Conservation (phyloP, 2,113 vertebrate genomes). For the Lipophrys pholis region DNA sequence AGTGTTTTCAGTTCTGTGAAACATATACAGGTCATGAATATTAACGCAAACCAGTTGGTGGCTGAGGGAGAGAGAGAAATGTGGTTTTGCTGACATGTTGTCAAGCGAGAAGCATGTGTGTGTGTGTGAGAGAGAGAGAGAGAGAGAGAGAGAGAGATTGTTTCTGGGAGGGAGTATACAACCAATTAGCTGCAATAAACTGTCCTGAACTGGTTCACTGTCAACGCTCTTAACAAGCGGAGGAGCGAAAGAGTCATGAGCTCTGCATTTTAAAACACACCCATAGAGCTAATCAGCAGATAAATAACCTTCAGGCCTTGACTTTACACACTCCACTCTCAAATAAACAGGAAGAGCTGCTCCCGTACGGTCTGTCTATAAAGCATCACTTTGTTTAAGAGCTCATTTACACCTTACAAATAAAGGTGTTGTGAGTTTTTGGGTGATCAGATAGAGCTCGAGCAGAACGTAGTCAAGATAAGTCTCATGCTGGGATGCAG, state of each 20-base stretch:
- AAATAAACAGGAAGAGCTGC: conserved; percentile 1
- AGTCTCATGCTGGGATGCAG: too few species aligned
- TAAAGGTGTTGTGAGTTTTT: too few species aligned
- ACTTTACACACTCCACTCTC: conserved; percentile 13
- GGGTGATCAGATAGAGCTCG: too few species aligned
- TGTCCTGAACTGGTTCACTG: conserved; percentile 60
- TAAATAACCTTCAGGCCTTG: conserved; percentile 31
- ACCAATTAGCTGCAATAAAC: conserved; percentile 71
- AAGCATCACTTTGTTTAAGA: neutral
- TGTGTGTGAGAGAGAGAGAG: neutral
- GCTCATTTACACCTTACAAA: too few species aligned
- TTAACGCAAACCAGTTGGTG: conserved; percentile 68
- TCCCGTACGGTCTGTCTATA: neutral
- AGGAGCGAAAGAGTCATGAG: conserved; percentile 30
- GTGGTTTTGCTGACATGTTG: conserved; percentile 60
- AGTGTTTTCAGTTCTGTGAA: conserved; percentile 71
- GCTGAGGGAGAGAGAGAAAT: conserved; percentile 34
- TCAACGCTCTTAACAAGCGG: conserved; percentile 53
- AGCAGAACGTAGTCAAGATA: too few species aligned
- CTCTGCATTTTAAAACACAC: conserved; percentile 53
- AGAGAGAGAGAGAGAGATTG: neutral
- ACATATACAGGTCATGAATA: conserved; percentile 75
- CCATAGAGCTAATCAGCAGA: conserved; percentile 45
- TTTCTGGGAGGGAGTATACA: conserved; percentile 45
- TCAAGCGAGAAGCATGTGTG: conserved; percentile 42